Evolutionary conservation across 2,888 invertebrate genomes (phyloP).

Genomic region (Phasia obesa): DNA sequence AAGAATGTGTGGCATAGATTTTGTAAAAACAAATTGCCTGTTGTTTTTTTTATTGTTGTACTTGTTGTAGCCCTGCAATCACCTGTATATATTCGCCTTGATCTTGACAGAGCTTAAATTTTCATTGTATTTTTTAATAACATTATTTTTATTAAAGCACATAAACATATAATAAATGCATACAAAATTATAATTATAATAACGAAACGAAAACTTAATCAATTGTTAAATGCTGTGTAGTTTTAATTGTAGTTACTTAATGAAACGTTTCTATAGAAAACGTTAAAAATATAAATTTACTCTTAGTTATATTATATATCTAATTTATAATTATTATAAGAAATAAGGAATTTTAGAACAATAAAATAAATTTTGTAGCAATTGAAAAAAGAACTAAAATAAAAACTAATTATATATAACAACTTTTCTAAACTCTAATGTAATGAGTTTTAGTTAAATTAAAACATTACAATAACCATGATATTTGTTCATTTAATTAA

Average conservation of each 20-base stretch:
- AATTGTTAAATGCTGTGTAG: conserved; percentile 70
- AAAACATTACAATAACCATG: too few relatives aligned
- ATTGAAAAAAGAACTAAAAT: conserved; percentile 42
- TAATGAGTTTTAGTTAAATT: conserved; percentile 3
- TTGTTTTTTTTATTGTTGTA: too few relatives aligned
- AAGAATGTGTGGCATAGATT: too few relatives aligned
- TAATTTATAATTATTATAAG: conserved; percentile 32
- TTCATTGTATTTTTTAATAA: too few relatives aligned
- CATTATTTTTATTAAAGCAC: conserved; percentile 23
- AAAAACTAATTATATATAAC: conserved; percentile 50
- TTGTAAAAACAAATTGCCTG: too few relatives aligned
- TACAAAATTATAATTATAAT: neutral
- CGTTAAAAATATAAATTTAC: conserved; percentile 63
- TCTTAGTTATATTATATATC: conserved; percentile 39
- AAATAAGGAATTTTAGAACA: conserved; percentile 67
- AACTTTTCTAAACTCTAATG: conserved; percentile 59
- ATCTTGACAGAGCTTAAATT: too few relatives aligned
- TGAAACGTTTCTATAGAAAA: conserved; percentile 65
- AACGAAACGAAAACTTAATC: conserved; percentile 41
- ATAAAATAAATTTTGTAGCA: conserved; percentile 68
- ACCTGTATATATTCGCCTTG: too few relatives aligned
- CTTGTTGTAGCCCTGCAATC: too few relatives aligned
- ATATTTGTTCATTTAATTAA: too few relatives aligned
- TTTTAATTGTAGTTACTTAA: conserved; percentile 65
- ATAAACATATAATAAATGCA: conserved; percentile 42